Evolutionary conservation across 2,113 vertebrate species (phyloP).

Genomic region (Sylvilagus bachmani): DNA sequence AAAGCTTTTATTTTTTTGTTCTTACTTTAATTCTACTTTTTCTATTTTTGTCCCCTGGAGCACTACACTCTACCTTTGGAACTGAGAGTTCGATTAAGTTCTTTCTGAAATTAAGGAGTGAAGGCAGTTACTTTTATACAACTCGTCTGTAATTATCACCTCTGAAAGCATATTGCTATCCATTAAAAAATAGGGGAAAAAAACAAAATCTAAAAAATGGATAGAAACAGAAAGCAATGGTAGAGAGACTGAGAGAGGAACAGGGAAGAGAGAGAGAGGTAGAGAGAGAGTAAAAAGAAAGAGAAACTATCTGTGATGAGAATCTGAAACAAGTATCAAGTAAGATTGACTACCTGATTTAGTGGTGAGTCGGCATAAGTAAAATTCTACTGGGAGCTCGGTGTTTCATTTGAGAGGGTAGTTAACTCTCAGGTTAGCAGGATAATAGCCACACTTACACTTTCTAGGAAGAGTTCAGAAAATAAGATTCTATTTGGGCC

Average conservation of each 20-base stretch:
- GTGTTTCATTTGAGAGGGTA: background rate
- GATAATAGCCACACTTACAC: background rate
- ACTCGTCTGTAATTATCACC: background rate
- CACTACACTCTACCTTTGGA: background rate
- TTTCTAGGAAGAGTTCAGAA: background rate
- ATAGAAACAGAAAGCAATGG: background rate
- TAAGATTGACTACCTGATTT: conserved; percentile 46
- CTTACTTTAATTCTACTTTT: background rate
- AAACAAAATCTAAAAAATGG: background rate
- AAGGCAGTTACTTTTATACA: conserved; percentile 17
- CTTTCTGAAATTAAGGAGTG: conserved; percentile 10
- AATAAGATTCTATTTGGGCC: background rate
- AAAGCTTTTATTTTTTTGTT: background rate
- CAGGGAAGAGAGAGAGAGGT: no score
- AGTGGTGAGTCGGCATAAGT: conserved; percentile 41
- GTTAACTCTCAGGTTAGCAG: background rate
- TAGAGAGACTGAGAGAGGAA: accelerated
- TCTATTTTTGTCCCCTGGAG: background rate
- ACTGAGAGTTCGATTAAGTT: background rate
- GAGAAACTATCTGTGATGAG: conserved; percentile 55
- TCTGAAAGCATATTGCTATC: background rate
- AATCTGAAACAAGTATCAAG: conserved; percentile 52
- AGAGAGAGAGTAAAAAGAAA: background rate
- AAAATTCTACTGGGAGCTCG: conserved; percentile 4
- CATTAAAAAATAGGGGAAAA: background rate